Base-by-base conservation (phyloP, 2,888 invertebrate species). In the Linyphia triangularis region DNA sequence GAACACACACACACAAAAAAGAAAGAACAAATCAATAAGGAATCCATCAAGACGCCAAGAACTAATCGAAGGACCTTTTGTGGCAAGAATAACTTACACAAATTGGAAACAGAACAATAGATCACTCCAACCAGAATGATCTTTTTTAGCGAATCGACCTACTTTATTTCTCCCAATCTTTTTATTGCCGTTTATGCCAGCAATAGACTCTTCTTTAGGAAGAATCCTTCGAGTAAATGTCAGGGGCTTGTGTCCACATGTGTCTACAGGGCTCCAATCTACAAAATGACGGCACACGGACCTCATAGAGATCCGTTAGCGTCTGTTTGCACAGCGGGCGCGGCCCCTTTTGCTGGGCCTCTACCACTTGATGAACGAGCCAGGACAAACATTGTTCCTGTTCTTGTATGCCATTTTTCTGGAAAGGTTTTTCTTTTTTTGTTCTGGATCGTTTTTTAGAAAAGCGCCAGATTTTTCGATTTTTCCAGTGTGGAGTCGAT, bases 241-340 rank as follows among this genome's bases (percentile, higher is more conserved):
- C 86, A 86, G 28, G 40, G 30, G 73, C 81, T 75, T 88, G 75
- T 88, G 81, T 82, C 86, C 69, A 88, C 86, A 88, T 84, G 77
- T 85, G 85, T 72, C 85, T 24, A 40, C 79, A 65, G 85, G 85
- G 30, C 72, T 63, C 81, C 86, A 86, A 86, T 86, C 81, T 75
- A 73, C 81, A 33, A 88, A 88, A 88, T 88, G 86, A 88, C 86
- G 61, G 82, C 82, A 81, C 81, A 81, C 30, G n/a, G 43, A 24
- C 43, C 65, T 19, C n/a, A n/a, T 19, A 67, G 67, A 69, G 84
- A 75, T 75, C 84, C 77, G 67, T 83, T 72, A 83, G 73, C 63
- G 43, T 30, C 43, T 88, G 73, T 72, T 82, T 57, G 57, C 77
- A 57, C 84, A 84, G 84, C 84, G 84, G 84, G 81, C 73, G 86